These are phyloP conservation scores for Tylochromis polylepis DNA, from an alignment of 2,113 vertebrate genomes.

Conservation along the genomic window DNA sequence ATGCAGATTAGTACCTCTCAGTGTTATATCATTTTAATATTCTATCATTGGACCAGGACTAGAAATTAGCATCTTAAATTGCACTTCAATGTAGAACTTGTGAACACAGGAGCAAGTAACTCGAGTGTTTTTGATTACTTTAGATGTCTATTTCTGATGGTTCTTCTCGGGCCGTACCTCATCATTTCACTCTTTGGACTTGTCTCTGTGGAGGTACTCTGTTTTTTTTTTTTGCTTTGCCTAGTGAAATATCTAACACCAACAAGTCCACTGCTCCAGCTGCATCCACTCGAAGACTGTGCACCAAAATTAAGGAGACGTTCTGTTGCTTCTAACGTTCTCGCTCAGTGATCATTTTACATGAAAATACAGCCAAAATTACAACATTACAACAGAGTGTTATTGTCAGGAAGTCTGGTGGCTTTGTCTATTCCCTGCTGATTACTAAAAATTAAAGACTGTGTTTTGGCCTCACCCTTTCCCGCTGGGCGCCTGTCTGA, in stretches of 20 bases:
- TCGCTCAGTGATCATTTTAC: neutral
- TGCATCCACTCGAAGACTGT: neutral
- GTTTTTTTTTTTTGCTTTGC: neutral
- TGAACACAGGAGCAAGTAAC: neutral
- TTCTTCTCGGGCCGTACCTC: neutral
- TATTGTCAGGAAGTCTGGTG: neutral
- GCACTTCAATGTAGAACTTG: neutral
- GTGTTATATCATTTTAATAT: neutral
- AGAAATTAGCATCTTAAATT: neutral
- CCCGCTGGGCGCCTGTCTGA: slow-evolving; percentile 72
- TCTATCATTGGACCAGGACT: neutral
- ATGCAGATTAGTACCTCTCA: neutral
- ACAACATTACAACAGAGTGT: neutral
- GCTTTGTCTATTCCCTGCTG: neutral
- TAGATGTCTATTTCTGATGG: neutral
- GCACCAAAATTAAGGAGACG: neutral
- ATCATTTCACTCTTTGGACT: neutral
- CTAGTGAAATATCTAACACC: neutral
- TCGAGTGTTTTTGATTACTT: neutral
- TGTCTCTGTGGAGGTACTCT: neutral
- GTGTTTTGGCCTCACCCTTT: slow-evolving; percentile 71
- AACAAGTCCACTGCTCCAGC: neutral
- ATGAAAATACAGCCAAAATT: neutral
- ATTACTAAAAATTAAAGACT: neutral
- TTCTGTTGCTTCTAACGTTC: neutral